Evolutionary conservation across 2,113 vertebrate species (phyloP), one percentile per base, ranked within the genome.

Genomic region (Pholis gunnellus): DNA sequence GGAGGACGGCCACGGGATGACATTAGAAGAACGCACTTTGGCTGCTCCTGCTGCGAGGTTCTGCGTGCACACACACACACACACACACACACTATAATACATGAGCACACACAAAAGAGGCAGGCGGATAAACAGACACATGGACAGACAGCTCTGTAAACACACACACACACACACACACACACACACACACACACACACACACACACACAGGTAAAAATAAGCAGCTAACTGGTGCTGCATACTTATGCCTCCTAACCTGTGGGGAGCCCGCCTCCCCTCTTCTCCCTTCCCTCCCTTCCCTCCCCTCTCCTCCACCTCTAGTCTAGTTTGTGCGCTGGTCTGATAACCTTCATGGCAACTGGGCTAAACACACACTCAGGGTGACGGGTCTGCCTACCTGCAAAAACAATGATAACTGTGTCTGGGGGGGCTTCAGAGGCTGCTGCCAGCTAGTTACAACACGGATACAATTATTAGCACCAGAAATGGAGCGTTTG

Each of bases 331-430:
- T 83, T 79, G 88, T 88, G 90, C 50, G 0, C 74, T 50, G 88
- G 89, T 84, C 93, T 88, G 92, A 94, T 93, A 94, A 94, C 93
- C 93, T 94, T 94, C 92, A 92, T 90, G 87, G 87, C 85, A 84
- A 86, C 75, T 73, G 86, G 86, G 87, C 84, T 88, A 84, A 87
- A 91, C 87, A 88, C 90, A 90, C 91, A 88, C 82, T 82, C 67
- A 15, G 79, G 79, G 78, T 79, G 89, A 87, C 88, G 81, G 68
- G 75, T 14, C 78, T 77, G 87, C 84, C 79, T 75, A 61, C 87
- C 90, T 93, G 89, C 81, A 86, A 88, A 89, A 89, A 92, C 91
- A 90, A 92, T 57, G 86, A 91, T 90, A 91, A 93, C 82, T 92
- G 83, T 81, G 86, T 75, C 66, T 14, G 31, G 60, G 61, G 29